phyloP scores from a whole-genome alignment of 2,113 vertebrate genomes.

The Pseudopipra pipra region DNA sequence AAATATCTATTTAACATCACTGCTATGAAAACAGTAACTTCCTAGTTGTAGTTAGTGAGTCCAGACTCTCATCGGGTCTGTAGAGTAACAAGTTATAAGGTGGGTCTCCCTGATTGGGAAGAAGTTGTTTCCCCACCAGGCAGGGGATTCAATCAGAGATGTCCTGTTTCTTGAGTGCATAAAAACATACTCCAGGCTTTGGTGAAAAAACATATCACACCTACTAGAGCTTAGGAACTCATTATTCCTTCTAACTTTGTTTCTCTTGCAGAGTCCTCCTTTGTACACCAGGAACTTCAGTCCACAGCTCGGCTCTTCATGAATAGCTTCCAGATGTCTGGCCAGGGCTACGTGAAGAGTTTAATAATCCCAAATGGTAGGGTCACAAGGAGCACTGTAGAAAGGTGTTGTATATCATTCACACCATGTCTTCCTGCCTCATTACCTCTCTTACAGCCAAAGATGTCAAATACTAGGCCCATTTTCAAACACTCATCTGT shows the following conservation, averaged over 20 bases:
- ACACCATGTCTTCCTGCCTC: background rate
- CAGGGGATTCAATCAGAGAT: background rate
- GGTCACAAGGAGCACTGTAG: background rate
- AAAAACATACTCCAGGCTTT: background rate
- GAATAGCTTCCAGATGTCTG: background rate
- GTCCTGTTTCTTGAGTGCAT: background rate
- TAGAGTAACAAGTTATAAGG: background rate
- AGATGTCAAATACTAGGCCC: background rate
- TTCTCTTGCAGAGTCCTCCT: background rate
- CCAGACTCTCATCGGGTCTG: background rate
- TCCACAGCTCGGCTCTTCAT: background rate
- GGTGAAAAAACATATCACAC: background rate
- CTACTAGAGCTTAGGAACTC: background rate
- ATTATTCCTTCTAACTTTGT: background rate
- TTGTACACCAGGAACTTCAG: background rate
- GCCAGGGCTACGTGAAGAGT: background rate
- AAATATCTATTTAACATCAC: background rate
- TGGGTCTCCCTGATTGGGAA: background rate
- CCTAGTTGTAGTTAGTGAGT: background rate
- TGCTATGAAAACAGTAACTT: background rate
- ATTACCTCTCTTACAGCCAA: background rate
- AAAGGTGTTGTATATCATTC: background rate
- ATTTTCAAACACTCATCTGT: background rate
- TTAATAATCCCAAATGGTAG: background rate
- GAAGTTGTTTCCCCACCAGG: background rate